A percentile compares a stretch with the other conserved stretches of the same genome.
Conservation (phyloP, 2,888 invertebrate species). For the Tuberolachnus salignus region DNA sequence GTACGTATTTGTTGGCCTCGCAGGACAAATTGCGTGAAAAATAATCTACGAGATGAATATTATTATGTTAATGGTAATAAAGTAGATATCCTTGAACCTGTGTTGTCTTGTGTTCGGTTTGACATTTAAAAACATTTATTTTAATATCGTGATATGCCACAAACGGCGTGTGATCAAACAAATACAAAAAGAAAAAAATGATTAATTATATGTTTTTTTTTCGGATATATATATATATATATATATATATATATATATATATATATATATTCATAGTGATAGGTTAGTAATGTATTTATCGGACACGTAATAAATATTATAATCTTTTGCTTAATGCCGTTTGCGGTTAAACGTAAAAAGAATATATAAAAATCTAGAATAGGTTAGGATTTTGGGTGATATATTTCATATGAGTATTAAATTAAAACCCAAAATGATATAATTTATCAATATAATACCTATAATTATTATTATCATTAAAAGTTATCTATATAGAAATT, state of each 20-base stretch:
- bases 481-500: conserved; percentile 1
- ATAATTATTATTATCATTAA: conserved; percentile 7
- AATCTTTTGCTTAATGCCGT: conserved; percentile 1
- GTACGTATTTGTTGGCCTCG: conserved; percentile 35
- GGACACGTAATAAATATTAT: conserved; percentile 19
- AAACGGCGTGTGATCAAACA: conserved; percentile 43
- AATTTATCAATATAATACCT: neutral
- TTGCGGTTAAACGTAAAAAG: neutral
- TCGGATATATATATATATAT: neutral
- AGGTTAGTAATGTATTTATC: conserved; percentile 24
- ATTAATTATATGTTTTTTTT: conserved; percentile 30
- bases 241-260: neutral
- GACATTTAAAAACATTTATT: conserved; percentile 51
- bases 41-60: conserved; percentile 38
- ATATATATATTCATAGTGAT: conserved; percentile 4
- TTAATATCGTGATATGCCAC: conserved; percentile 29
- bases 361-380: neutral
- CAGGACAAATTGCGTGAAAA: conserved; percentile 40
- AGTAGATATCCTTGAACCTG: conserved; percentile 55
- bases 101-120: conserved; percentile 39
- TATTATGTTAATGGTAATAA: conserved; percentile 22
- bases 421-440: conserved; percentile 10
- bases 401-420: neutral
- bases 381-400: neutral
- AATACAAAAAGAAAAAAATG: conserved; percentile 29